Conservation (phyloP, 2,888 invertebrate species). For the Hesperia comma region DNA sequence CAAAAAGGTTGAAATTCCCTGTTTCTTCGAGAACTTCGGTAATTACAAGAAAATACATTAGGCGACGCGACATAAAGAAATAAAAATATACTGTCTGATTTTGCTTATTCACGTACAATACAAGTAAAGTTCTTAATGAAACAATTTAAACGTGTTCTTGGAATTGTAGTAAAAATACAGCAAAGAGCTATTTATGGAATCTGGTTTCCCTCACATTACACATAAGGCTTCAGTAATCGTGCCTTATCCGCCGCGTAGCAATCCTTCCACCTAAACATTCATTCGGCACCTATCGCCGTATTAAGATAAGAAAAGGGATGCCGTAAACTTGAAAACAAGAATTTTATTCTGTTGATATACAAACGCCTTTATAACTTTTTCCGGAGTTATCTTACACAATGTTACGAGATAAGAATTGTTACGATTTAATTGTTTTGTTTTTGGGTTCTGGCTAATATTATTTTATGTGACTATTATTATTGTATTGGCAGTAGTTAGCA, state of each 20-base stretch:
- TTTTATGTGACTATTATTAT: too few species aligned
- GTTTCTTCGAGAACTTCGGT: too few species aligned
- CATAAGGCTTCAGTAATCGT: slow-evolving; percentile 42
- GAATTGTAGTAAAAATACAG: not conserved
- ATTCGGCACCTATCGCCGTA: slow-evolving; percentile 70
- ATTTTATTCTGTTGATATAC: slow-evolving; percentile 62
- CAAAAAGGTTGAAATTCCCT: too few species aligned
- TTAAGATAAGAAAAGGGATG: slow-evolving; percentile 72
- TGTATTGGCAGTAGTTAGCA: too few species aligned
- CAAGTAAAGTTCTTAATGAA: too few species aligned
- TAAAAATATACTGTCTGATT: too few species aligned
- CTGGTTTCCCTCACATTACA: slow-evolving; percentile 15
- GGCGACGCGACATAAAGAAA: too few species aligned
- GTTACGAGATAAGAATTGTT: not conserved
- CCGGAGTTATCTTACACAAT: slow-evolving; percentile 4
- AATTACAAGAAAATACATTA: too few species aligned
- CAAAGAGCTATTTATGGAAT: not conserved
- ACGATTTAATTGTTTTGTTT: not conserved
- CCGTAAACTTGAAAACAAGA: slow-evolving; percentile 72
- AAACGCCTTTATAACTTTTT: slow-evolving; percentile 52
- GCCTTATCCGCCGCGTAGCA: slow-evolving; percentile 50
- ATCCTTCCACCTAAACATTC: slow-evolving; percentile 60
- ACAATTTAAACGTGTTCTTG: too few species aligned
- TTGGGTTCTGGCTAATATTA: not conserved
- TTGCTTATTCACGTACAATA: too few species aligned